Evolutionary conservation across 2,797 vertebrate species (phyloP).

Genomic region (Esox masquinongy): DNA sequence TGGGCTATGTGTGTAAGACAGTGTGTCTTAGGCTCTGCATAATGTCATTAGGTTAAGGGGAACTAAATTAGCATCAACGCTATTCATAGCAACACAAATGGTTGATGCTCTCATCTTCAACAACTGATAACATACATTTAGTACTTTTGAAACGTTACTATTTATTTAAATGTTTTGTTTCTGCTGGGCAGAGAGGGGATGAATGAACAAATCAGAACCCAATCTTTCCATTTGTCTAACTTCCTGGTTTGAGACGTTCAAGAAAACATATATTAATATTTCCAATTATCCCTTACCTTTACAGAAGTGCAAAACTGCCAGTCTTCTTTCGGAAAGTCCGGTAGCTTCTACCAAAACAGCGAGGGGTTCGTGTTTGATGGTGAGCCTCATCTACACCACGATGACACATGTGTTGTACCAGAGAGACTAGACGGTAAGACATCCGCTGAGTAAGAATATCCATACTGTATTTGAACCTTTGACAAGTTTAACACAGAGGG

Average conservation of each 20-base stretch:
- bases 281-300: constrained; percentile 34
- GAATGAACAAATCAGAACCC: no score
- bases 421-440: constrained; percentile 86
- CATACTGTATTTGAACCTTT: neutral
- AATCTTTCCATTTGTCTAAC: neutral
- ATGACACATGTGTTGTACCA: constrained; percentile 91
- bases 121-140: no score
- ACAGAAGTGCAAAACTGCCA: constrained; percentile 92
- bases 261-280: neutral
- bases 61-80: neutral
- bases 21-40: neutral
- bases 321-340: constrained; percentile 81
- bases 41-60: neutral
- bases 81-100: neutral
- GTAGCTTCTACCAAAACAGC: constrained; percentile 76
- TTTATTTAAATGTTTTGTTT: no score
- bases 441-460: no score
- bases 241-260: neutral
- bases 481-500: neutral
- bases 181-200: no score
- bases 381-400: constrained; percentile 84
- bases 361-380: constrained; percentile 83
- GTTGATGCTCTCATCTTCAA: no score
- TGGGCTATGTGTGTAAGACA: no score
- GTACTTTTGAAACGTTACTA: no score